Percentiles rank a stretch among this genome's conserved stretches.
Evolutionary conservation across 2,888 invertebrate genomes (phyloP).

Genomic region (Tinea trinotella): DNA sequence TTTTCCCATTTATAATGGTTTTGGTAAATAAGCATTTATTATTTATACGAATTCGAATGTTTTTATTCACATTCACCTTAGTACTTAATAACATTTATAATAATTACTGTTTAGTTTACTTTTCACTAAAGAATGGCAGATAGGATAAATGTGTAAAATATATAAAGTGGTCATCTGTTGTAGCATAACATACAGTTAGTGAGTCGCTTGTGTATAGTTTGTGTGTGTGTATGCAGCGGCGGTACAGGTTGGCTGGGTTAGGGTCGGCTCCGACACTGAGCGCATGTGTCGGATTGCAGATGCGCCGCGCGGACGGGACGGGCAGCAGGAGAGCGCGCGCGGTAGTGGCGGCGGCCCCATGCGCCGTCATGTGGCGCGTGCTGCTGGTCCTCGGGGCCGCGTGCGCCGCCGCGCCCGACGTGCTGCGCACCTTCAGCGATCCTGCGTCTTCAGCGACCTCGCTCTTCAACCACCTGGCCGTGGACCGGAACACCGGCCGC

Average conservation of each 20-base stretch:
- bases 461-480: conserved; percentile 89
- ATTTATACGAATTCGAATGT: too few species aligned
- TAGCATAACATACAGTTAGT: too few species aligned
- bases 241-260: conserved; percentile 45
- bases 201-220: conserved; percentile 11
- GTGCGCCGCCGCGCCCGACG: conserved; percentile 73
- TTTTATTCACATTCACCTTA: too few species aligned
- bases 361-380: conserved; percentile 67
- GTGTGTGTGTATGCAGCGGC: too few species aligned
- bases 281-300: conserved; percentile 68
- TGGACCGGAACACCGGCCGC: conserved; percentile 92
- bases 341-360: conserved; percentile 49
- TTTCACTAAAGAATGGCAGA: not conserved
- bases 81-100: too few species aligned
- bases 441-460: conserved; percentile 75
- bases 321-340: conserved; percentile 42
- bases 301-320: conserved; percentile 53
- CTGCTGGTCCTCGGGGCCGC: conserved; percentile 71
- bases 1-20: not conserved
- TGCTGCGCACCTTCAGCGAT: conserved; percentile 79
- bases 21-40: not conserved
- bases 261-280: conserved; percentile 57
- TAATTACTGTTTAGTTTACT: too few species aligned
- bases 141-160: not conserved
- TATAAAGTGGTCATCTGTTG: not conserved